Conservation (phyloP, 2,888 invertebrate species). For the Scaptomyza flava region DNA sequence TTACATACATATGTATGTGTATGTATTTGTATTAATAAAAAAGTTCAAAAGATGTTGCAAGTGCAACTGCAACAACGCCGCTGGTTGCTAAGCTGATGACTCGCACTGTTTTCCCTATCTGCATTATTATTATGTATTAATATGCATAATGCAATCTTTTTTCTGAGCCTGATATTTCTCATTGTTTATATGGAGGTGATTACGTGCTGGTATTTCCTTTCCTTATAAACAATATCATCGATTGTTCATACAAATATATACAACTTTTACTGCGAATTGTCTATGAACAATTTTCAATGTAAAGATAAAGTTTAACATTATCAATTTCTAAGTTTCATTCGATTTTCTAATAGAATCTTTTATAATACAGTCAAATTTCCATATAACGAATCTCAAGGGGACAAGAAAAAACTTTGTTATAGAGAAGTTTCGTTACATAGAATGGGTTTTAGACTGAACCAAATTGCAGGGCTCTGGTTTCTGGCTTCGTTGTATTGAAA, state of each 20-base stretch:
- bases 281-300: no score
- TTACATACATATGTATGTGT: not conserved
- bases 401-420: no score
- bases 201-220: conserved; percentile 65
- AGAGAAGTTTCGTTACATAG: no score
- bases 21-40: no score
- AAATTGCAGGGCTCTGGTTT: no score
- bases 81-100: conserved; percentile 37
- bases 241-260: no score
- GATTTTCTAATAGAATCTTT: not conserved
- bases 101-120: conserved; percentile 26
- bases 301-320: not conserved
- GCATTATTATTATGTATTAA: not conserved
- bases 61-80: conserved; percentile 4
- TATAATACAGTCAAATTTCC: no score
- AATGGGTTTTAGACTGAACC: no score
- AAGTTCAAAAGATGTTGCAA: conserved; percentile 52
- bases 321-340: not conserved
- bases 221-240: not conserved
- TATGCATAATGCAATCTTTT: conserved; percentile 21
- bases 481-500: no score
- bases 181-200: not conserved
- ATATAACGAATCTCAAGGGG: no score
- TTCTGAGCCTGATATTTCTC: not conserved
- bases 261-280: no score